Base-by-base conservation (phyloP, 2,113 vertebrate species). In the Haemorhous mexicanus region DNA sequence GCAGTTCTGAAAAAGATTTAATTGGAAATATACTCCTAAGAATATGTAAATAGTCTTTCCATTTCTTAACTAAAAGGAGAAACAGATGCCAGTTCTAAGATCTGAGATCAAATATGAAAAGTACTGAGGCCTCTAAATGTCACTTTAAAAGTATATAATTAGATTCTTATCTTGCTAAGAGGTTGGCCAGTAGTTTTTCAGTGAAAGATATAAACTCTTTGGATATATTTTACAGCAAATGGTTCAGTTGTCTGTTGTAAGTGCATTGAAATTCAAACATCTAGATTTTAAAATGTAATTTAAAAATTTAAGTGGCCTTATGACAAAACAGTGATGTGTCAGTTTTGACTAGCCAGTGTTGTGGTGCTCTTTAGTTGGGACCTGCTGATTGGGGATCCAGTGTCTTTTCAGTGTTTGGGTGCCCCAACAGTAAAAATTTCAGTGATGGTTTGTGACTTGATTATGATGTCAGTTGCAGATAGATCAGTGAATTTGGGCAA, bases 1-100 rank as follows among this genome's bases (percentile, higher is more conserved):
- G 77, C 93, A 94, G 97, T 87, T 98, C 96, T 90, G 94, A 97
- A 97, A 95, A 97, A 97, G 98, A 98, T 97, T 96, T 98, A 96
- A 98, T 98, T 98, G 97, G 96, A 96, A 98, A 98, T 98, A 98
- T 90, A 95, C 87, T 94, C 94, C 92, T 94, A 97, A 95, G 97
- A 98, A 97, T 98, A 98, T 96, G 97, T 98, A 98, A 98, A 98
- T 98, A 97, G 96, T 97, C 96, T 96, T 97, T 97, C 82, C 73
- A 87, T 98, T 98, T 95, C 98, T 98, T 87, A 94, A 96, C 95
- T 97, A 84, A 98, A 98, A 98, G 95, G 97, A 98, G 97, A 98
- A 98, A 97, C 98, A 98, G 97, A 98, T 98, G 98, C 98, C 96
- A 97, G 77, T 63, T 79, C 88, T 93, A 93, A 87, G 89, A 96